These are phyloP conservation scores for Eucriotettix oculatus DNA, from an alignment of 2,888 invertebrate species.

Conservation along the genomic window DNA sequence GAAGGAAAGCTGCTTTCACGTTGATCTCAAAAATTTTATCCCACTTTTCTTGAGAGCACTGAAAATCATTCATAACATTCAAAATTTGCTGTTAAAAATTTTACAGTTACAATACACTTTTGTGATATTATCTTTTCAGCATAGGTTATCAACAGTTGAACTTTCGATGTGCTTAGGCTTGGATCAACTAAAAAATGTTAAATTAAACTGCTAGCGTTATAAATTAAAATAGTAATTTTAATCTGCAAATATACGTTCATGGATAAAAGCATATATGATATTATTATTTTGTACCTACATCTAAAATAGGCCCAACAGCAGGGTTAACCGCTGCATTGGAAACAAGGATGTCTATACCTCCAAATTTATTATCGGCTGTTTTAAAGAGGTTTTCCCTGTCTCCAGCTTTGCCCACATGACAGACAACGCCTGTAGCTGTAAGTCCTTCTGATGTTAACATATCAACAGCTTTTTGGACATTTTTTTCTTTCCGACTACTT, in stretches of 20 bases:
- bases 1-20: slow-evolving; percentile 72
- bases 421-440: slow-evolving; percentile 59
- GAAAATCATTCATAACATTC: background rate
- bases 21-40: slow-evolving; percentile 94
- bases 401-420: slow-evolving; percentile 74
- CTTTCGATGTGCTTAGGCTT: too few relatives aligned
- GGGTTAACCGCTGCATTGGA: slow-evolving; percentile 93
- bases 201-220: too few relatives aligned
- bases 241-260: too few relatives aligned
- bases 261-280: too few relatives aligned
- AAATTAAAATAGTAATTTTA: too few relatives aligned
- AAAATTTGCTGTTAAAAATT: background rate
- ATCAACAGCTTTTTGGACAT: slow-evolving; percentile 64
- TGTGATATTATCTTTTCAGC: too few relatives aligned
- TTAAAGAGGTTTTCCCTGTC: slow-evolving; percentile 64
- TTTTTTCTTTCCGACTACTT: slow-evolving; percentile 74
- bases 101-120: too few relatives aligned
- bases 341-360: slow-evolving; percentile 84
- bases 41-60: slow-evolving; percentile 66
- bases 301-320: slow-evolving; percentile 56
- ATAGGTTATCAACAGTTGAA: too few relatives aligned
- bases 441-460: slow-evolving; percentile 54
- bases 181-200: too few relatives aligned
- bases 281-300: slow-evolving; percentile 28
- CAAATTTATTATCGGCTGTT: slow-evolving; percentile 53